Percentiles rank a stretch among this genome's conserved stretches.
Conservation (phyloP, 92 coral and sea anemone genomes). For the Zoanthus solanderi region DNA sequence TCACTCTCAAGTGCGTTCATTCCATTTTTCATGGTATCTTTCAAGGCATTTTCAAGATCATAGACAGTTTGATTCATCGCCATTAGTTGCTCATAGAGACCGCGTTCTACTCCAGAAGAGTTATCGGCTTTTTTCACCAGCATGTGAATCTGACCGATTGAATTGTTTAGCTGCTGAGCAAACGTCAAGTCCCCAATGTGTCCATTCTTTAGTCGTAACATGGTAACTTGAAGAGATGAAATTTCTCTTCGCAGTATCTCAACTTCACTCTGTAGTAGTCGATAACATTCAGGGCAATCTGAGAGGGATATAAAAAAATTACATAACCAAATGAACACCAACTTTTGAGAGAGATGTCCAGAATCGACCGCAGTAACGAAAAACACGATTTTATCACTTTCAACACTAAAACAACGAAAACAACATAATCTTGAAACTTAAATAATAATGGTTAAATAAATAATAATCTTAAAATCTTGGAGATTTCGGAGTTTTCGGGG, state of each 20-base stretch:
- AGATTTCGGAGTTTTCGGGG: no score
- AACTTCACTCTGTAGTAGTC: conserved; percentile 81
- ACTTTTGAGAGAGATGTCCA: no score
- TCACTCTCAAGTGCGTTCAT: conserved; percentile 57
- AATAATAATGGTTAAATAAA: no score
- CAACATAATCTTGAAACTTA: no score
- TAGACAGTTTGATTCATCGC: conserved; percentile 73
- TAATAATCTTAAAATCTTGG: no score
- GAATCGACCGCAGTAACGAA: no score
- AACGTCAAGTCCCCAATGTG: conserved; percentile 78
- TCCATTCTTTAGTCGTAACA: conserved; percentile 74
- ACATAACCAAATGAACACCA: no score
- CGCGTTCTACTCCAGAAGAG: conserved; percentile 73
- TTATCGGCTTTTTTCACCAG: conserved; percentile 69
- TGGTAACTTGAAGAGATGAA: conserved; percentile 47
- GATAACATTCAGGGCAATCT: conserved; percentile 97
- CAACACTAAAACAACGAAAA: no score
- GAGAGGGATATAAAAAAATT: conserved; percentile 2
- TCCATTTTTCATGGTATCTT: conserved; percentile 64
- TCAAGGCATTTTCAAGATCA: conserved; percentile 63
- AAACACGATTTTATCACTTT: no score
- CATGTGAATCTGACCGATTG: conserved; percentile 44
- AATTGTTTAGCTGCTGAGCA: conserved; percentile 62
- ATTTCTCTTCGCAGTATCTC: conserved; percentile 62
- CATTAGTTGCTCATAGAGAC: conserved; percentile 60